These are phyloP conservation scores for Pegoplata infirma DNA, from an alignment of 2,888 invertebrate genomes.

Conservation along the genomic window DNA sequence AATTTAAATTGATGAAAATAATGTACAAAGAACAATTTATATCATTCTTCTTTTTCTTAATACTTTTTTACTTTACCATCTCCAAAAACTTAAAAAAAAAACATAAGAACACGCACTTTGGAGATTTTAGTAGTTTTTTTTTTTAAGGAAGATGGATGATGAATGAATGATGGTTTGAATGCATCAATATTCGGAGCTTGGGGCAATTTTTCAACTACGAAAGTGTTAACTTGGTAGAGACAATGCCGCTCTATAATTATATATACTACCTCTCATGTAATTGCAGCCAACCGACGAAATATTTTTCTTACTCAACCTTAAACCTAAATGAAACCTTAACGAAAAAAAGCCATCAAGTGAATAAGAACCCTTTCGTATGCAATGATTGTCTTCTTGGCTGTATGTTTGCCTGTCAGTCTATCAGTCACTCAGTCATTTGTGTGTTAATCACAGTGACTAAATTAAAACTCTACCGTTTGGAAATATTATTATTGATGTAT, in stretches of 20 bases:
- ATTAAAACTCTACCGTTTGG: slow-evolving; percentile 36
- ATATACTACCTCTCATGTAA: slow-evolving; percentile 70
- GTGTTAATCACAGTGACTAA: slow-evolving; percentile 27
- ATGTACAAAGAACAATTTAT: not conserved
- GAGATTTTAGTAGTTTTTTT: not conserved
- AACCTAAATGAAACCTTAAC: slow-evolving; percentile 25
- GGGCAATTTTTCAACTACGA: slow-evolving; percentile 72
- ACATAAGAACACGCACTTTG: not conserved
- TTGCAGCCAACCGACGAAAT: slow-evolving; percentile 71
- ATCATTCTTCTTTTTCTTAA: not conserved
- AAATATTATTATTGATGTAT: slow-evolving; percentile 9
- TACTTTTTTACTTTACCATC: not conserved
- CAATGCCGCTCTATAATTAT: slow-evolving; percentile 78
- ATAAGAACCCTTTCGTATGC: slow-evolving; percentile 32
- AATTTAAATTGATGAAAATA: not conserved
- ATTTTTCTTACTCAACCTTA: slow-evolving; percentile 34
- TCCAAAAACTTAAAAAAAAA: too few relatives aligned
- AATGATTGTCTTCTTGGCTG: slow-evolving; percentile 22
- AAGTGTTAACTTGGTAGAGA: slow-evolving; percentile 78
- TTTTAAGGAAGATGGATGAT: slow-evolving; percentile 17
- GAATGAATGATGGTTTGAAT: slow-evolving; percentile 33
- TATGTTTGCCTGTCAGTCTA: not conserved
- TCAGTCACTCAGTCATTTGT: slow-evolving; percentile 7
- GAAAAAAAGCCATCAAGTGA: slow-evolving; percentile 17
- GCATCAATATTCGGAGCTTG: slow-evolving; percentile 65